Base-by-base conservation (phyloP, 2,888 invertebrate genomes). In the Machimus atricapillus region DNA sequence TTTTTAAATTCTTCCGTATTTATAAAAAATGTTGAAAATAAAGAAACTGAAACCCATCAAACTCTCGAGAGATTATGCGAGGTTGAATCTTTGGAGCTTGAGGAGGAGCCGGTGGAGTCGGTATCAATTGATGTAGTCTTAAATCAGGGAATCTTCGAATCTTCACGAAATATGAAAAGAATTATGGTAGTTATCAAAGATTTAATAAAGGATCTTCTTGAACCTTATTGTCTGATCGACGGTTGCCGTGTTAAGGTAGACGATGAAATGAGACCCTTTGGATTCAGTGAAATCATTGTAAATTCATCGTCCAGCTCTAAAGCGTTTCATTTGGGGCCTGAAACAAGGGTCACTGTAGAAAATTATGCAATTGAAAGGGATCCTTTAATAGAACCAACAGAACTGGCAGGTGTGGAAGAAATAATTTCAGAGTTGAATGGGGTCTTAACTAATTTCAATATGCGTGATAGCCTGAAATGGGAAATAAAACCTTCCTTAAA, bases 391-490 rank as follows among this genome's bases (percentile, higher is more conserved):
- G 2, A 52, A 40, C 5, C 89, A 86, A 12, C 88, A 89, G 77
- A 86, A 7, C 27, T 89, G 0, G 86, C 89, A 2, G 90, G 91
- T 56, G 91, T 92, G 88, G 90, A 90, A 37, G 56, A 88, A 6
- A 89, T 90, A 0, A 85, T 90, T 40, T 79, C 89, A 16, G 89
- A 90, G 23, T 88, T 93, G 0, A 88, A 90, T 6, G 89, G 90
- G 9, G 88, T 91, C 52, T 83, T 91, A n/a, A 85, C 86, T 12
- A 87, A 89, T n/a, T 86, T 89, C 3, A 88, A 91, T 90, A 88
- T 94, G 1, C 91, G 94, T 81, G 85, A 83, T 1, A 40, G 74
- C 3, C 43, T 87, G 0, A 66, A 66, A 4, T 90, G 94, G 87
- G 92, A 93, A n/a, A 19, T 88, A 0, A 89, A 87, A 76, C 89